Evolutionary conservation across 2,888 invertebrate genomes (phyloP), one percentile per base, ranked within the genome.

Genomic region (Melieria crassipennis): DNA sequence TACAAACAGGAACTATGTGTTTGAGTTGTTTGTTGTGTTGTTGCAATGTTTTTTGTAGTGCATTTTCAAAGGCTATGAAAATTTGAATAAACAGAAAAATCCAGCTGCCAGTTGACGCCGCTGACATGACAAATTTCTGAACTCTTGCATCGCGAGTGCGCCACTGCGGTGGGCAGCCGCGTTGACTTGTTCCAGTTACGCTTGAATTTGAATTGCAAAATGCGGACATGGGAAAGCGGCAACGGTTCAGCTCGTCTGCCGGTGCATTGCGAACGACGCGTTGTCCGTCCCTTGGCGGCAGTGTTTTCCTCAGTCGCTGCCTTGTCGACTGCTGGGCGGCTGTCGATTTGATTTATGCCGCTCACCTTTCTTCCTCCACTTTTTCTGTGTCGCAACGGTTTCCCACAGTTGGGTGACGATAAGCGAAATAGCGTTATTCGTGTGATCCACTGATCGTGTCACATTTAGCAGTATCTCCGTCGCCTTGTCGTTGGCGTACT

Each of bases 1-100:
- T 94, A 92, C 84, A 89, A 89, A 79, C 93, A 93, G 85, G 91
- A 92, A 82, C 84, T 88, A 65, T 94, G 94, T 82, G 77, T 79
- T 75, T 85, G 69, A 70, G 67, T 46, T 46, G 55, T 16, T 42
- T 16, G 6, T 50, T 60, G 46, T 42, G 48, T 30, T 50, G 58
- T 60, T 42, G n/a, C 46, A n/a, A 42, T 43, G 48, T 50, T 56
- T 56, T 43, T 58, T 70, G 52, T n/a, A 58, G 58, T 50, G 13
- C 58, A 10, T 48, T 47, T n/a, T 42, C 45, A 42, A 61, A 61
- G 9, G 48, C 30, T 56, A 62, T 0, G 11, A 60, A 69, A 74
- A 75, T 75, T 76, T 76, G 74, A 75, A 75, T 76, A 74, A 71
- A 76, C 75, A 75, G 75, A 75, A 71, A 50, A 67, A 67, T 60